Evolutionary conservation across 2,888 invertebrate genomes (phyloP).

Genomic region (Yponomeuta evonymella): DNA sequence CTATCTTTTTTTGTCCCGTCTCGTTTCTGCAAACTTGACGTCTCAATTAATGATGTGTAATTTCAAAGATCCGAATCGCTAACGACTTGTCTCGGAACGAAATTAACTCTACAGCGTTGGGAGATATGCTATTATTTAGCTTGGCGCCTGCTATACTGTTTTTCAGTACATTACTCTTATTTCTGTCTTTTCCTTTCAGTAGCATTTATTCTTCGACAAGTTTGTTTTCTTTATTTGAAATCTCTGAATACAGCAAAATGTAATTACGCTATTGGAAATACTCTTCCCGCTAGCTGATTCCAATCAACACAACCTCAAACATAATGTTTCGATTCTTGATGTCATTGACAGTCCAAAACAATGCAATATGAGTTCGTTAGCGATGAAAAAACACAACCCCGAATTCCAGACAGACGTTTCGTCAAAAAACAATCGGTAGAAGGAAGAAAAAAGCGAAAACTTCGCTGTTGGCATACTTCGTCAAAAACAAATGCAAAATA

Average conservation of each 20-base stretch:
- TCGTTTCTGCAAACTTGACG: conserved; percentile 48
- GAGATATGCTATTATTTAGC: conserved; percentile 19
- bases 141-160: background rate
- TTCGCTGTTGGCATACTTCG: conserved; percentile 49
- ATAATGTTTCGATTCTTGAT: background rate
- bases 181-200: background rate
- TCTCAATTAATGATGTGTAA: conserved; percentile 68
- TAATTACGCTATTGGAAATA: background rate
- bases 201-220: background rate
- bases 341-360: conserved; percentile 3
- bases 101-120: conserved; percentile 25
- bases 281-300: background rate
- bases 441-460: conserved; percentile 26
- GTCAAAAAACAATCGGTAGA: conserved; percentile 29
- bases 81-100: conserved; percentile 45
- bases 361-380: background rate
- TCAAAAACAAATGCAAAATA: conserved; percentile 74
- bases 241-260: background rate
- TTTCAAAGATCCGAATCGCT: conserved; percentile 62
- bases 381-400: background rate
- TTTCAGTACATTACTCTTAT: background rate
- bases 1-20: conserved; percentile 43
- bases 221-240: background rate
- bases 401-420: conserved; percentile 25
- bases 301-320: too few species aligned